Percentiles rank a stretch among this genome's conserved stretches.
These are phyloP conservation scores for Cecropterus lyciades DNA, from an alignment of 1,140 invertebrate genomes.

Conservation along the genomic window DNA sequence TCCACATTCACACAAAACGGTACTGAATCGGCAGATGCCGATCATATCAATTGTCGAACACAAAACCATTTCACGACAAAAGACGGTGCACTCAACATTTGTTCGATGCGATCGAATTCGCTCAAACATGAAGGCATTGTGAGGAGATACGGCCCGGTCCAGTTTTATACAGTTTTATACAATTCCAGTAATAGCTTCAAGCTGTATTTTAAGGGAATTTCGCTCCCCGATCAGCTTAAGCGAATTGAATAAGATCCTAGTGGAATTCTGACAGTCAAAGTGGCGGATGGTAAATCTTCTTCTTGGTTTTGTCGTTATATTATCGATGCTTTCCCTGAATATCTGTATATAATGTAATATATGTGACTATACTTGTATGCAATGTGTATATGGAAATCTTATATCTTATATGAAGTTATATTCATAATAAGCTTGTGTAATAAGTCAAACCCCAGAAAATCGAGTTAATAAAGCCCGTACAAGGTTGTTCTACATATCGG, in stretches of 20 bases:
- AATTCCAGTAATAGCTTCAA: slow-evolving; percentile 39
- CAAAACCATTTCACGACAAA: slow-evolving; percentile 48
- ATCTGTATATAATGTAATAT: too few species aligned
- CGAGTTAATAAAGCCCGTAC: too few species aligned
- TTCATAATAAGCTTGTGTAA: too few species aligned
- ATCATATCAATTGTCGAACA: slow-evolving; percentile 49
- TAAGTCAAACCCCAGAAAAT: too few species aligned
- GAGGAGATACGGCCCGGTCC: slow-evolving; percentile 31
- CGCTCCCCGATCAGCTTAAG: not conserved
- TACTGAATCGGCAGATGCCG: slow-evolving; percentile 30
- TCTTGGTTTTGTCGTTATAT: too few species aligned
- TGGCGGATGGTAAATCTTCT: not conserved
- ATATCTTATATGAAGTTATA: too few species aligned
- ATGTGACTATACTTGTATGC: too few species aligned
- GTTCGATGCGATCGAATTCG: slow-evolving; percentile 54
- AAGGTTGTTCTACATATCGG: too few species aligned
- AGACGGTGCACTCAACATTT: slow-evolving; percentile 53
- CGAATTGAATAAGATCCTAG: not conserved
- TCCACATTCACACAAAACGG: slow-evolving; percentile 32
- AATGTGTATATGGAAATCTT: too few species aligned
- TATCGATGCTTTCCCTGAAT: too few species aligned
- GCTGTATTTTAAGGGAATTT: slow-evolving; percentile 23
- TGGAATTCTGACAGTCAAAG: not conserved
- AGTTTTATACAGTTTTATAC: slow-evolving; percentile 30
- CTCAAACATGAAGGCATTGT: slow-evolving; percentile 51